phyloP scores from a whole-genome alignment of 2,797 vertebrate genomes.

The Tympanoctomys barrerae region DNA sequence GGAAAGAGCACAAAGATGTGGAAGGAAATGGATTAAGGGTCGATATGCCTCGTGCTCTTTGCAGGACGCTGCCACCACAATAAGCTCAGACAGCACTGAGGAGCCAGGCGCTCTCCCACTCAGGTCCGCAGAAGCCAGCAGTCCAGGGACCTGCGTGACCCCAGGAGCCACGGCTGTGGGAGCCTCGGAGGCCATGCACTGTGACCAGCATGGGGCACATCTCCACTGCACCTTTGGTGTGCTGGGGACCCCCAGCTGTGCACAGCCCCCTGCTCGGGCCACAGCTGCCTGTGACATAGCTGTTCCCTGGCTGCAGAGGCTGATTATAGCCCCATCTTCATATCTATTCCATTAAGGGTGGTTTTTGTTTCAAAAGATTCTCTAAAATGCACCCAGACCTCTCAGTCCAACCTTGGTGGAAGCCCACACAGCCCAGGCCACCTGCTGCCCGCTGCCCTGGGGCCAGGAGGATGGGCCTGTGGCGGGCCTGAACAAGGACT shows the following conservation, averaged over 20 bases:
- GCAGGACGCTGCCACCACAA: fast-evolving
- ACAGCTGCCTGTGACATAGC: too few species aligned
- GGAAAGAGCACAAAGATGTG: background rate
- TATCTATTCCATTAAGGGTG: background rate
- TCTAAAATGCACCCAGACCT: background rate
- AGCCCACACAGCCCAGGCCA: fast-evolving
- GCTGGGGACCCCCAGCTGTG: background rate
- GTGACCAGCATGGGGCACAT: too few species aligned
- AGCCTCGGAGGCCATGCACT: background rate
- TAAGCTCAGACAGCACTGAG: background rate
- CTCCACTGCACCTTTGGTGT: background rate
- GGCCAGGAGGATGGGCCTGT: fast-evolving
- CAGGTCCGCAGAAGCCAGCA: background rate
- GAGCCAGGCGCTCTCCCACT: background rate
- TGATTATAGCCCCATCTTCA: background rate
- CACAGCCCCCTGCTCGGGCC: background rate
- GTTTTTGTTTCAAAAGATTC: background rate
- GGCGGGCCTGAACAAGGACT: too few species aligned
- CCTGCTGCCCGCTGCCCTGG: background rate
- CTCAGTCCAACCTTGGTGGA: background rate
- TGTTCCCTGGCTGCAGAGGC: background rate
- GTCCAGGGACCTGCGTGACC: background rate
- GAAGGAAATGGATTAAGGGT: background rate
- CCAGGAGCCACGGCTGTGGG: background rate
- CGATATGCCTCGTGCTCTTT: background rate